A percentile compares a stretch with the other conserved stretches of the same genome.
phyloP scores from a whole-genome alignment of 53 echinoderm and acorn worm species.

The Paracentrotus lividus region DNA sequence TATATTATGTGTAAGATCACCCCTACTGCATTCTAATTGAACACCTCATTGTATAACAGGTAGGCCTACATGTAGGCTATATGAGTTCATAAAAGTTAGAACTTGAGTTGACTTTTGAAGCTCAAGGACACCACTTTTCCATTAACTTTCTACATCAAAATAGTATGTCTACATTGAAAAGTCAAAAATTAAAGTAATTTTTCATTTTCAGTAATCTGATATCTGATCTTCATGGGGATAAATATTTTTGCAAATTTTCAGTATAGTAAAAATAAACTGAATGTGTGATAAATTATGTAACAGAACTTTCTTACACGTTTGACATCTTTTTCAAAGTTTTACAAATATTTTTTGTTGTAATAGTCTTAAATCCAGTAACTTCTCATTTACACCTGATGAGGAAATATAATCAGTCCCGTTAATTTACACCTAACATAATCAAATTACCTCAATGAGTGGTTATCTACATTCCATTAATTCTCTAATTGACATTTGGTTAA shows the following conservation, averaged over 20 bases:
- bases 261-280: background rate
- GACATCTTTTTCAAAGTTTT: background rate
- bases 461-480: background rate
- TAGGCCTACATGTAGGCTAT: background rate
- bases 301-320: background rate
- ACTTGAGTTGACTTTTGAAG: background rate
- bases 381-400: constrained; percentile 1
- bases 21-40: background rate
- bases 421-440: background rate
- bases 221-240: background rate
- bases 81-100: background rate
- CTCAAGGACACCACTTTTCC: background rate
- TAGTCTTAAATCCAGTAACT: background rate
- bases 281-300: background rate
- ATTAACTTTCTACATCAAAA: background rate
- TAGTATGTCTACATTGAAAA: background rate
- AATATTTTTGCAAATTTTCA: background rate
- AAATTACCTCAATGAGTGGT: background rate
- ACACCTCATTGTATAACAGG: too few relatives aligned
- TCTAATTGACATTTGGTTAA: constrained; percentile 29
- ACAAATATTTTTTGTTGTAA: too few relatives aligned
- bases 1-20: too few relatives aligned
- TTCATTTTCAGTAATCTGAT: background rate
- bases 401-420: constrained; percentile 28
- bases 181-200: background rate